Base-by-base conservation (phyloP, 2,113 vertebrate species). In the Chamaetylas fuelleborni region DNA sequence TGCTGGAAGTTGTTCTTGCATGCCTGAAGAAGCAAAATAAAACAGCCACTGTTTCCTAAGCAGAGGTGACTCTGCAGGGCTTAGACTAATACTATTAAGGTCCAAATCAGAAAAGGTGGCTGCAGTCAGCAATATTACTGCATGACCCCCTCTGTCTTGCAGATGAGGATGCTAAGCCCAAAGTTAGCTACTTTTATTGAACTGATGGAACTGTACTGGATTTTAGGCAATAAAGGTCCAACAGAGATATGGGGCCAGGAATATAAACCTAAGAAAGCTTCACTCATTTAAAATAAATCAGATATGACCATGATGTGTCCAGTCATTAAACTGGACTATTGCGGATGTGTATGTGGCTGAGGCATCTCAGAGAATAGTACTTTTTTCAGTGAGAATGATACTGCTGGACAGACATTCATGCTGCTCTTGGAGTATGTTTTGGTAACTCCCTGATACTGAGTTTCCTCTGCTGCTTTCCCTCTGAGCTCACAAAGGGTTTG, bases 41-140 rank as follows among this genome's bases (percentile, higher is more conserved):
- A 94, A 34, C 56, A 81, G 47, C 57, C 71, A 62, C 45, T 86
- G 79, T 88, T 94, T 81, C 61, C 91, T 94, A 93, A 95, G 91
- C 87, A 93, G 72, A 97, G 95, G 87, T 96, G 94, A 97, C 95
- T 95, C 95, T 36, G 47, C 53, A 86, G 56, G 77, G 92, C 91
- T 96, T 96, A 96, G 45, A 51, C 81, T 96, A 97, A 96, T 93
- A 61, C 81, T 96, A 95, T 97, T 97, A 96, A 86, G 34, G 76
- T 83, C 54, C 84, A 81, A 88, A 95, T 88, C 81, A 96, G 87
- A 92, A 95, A 83, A 86, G 65, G 83, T 81, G 65, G 56, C 57
- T 91, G 54, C 69, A 92, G 91, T 93, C 82, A 96, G 83, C 91
- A 81, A 40, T 89, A 60, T 65, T 73, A 45, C 60, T 81, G 25